Conservation (phyloP, 2,888 invertebrate genomes). For the Fissipunctia ypsillon region DNA sequence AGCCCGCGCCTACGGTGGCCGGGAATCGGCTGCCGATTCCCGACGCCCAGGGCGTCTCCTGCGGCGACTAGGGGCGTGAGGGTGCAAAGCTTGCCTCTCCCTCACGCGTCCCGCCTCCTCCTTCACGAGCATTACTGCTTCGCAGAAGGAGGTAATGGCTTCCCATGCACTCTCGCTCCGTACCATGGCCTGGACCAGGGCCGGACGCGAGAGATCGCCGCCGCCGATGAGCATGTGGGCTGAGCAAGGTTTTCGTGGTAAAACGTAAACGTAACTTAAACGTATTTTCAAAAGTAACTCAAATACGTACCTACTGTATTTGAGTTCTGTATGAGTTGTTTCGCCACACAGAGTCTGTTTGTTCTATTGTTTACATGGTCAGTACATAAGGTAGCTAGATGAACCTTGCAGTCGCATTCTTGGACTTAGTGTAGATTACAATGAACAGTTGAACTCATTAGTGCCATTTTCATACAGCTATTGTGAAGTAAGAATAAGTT, state of each 20-base stretch:
- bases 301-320: too few relatives aligned
- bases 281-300: conserved; percentile 55
- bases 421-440: conserved; percentile 52
- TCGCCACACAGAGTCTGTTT: conserved; percentile 52
- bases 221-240: conserved; percentile 61
- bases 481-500: conserved; percentile 45
- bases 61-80: too few relatives aligned
- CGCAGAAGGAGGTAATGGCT: too few relatives aligned
- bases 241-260: conserved; percentile 56
- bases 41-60: too few relatives aligned
- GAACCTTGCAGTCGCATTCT: conserved; percentile 65
- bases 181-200: too few relatives aligned
- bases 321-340: conserved; percentile 57
- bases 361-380: conserved; percentile 65
- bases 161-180: too few relatives aligned
- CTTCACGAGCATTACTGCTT: too few relatives aligned
- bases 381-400: conserved; percentile 53
- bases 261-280: conserved; percentile 48
- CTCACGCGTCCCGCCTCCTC: too few relatives aligned
- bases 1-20: too few relatives aligned
- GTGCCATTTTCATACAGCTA: conserved; percentile 57
- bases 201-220: too few relatives aligned
- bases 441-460: conserved; percentile 63
- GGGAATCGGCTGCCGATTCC: too few relatives aligned
- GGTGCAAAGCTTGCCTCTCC: too few relatives aligned